Conservation (phyloP, 2,797 vertebrate species). For the Carcharodon carcharias region DNA sequence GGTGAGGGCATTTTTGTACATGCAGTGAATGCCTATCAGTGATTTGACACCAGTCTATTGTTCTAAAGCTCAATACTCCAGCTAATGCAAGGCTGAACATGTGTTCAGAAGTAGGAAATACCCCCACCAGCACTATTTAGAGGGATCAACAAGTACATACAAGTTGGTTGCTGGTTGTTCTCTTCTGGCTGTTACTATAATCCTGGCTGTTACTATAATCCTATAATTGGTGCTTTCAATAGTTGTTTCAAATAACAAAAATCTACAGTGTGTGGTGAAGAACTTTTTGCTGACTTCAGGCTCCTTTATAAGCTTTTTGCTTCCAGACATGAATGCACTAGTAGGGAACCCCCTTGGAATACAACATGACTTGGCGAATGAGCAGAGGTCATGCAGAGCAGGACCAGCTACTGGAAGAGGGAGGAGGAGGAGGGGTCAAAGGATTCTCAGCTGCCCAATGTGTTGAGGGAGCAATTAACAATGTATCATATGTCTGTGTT, state of each 20-base stretch:
- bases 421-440: background rate
- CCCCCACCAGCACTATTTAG: background rate
- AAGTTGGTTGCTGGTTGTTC: background rate
- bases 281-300: background rate
- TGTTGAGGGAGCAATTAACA: background rate
- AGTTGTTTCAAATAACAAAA: background rate
- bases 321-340: background rate
- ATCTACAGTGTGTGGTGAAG: background rate
- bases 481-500: background rate
- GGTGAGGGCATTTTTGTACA: background rate
- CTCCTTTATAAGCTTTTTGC: background rate
- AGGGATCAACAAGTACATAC: background rate
- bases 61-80: background rate
- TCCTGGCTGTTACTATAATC: background rate
- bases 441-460: background rate
- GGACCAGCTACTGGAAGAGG: background rate
- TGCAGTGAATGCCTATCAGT: background rate
- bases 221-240: background rate
- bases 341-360: background rate
- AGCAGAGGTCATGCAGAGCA: background rate
- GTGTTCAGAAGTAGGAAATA: background rate
- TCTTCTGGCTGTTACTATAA: background rate
- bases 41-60: background rate
- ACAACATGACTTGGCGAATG: background rate
- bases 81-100: background rate